phyloP scores from a whole-genome alignment of 2,797 vertebrate genomes.

The Darevskia nairensis region DNA sequence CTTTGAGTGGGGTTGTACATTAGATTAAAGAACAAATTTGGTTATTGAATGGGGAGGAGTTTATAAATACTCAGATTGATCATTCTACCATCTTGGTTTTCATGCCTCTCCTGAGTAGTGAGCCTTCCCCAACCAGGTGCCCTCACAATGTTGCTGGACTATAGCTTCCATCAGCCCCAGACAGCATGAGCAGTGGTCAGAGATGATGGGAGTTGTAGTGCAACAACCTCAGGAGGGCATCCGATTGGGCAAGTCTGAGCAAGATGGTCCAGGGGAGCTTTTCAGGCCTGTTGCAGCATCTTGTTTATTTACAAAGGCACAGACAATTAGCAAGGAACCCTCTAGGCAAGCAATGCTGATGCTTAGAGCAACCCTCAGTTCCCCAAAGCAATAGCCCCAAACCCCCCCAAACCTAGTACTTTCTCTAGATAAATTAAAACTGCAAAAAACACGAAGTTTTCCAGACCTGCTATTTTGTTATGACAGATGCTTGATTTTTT shows the following conservation, averaged over 20 bases:
- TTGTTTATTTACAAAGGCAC: not conserved
- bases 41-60: not conserved
- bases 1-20: not conserved
- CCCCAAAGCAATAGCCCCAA: not conserved
- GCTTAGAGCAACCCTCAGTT: not conserved
- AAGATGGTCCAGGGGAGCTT: not conserved
- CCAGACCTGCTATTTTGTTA: not conserved
- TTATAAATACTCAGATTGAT: not conserved
- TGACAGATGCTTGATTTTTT: too few relatives aligned
- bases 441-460: not conserved
- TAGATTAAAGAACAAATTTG: constrained; percentile 18
- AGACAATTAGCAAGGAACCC: not conserved
- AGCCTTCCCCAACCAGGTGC: not conserved
- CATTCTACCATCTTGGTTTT: not conserved
- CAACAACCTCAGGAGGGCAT: too few relatives aligned
- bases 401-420: not conserved
- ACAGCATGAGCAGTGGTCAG: too few relatives aligned
- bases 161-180: too few relatives aligned
- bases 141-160: too few relatives aligned
- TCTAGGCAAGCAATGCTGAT: not conserved
- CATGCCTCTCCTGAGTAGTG: not conserved
- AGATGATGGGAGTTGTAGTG: too few relatives aligned
- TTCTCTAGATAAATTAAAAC: not conserved
- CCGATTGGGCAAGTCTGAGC: too few relatives aligned
- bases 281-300: not conserved